phyloP scores from a whole-genome alignment of 2,888 invertebrate genomes.

The Microctonus brassicae region DNA sequence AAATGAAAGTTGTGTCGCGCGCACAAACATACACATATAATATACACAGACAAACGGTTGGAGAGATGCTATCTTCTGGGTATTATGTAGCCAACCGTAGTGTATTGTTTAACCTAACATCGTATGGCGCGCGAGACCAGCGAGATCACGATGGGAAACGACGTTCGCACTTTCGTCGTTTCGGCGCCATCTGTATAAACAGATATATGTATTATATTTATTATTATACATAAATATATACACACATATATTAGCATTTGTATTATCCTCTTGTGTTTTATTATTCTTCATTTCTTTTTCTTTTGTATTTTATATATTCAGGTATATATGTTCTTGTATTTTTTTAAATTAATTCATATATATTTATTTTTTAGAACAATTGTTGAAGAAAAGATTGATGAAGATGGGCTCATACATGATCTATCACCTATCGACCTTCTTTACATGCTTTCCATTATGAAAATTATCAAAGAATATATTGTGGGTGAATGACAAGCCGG shows the following conservation, averaged over 20 bases:
- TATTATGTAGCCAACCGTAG: conserved; percentile 31
- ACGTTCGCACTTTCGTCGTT: conserved; percentile 35
- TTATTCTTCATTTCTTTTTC: neutral
- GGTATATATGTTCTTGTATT: neutral
- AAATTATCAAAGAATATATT: neutral
- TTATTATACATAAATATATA: no score
- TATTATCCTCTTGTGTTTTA: neutral
- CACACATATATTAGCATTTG: neutral
- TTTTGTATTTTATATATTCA: neutral
- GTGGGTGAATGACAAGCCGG: conserved; percentile 3
- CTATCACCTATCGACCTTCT: conserved; percentile 25
- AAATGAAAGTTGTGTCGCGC: conserved; percentile 33
- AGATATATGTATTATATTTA: no score
- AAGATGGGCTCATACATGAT: neutral
- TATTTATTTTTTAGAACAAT: neutral
- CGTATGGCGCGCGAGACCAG: conserved; percentile 9
- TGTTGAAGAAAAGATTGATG: neutral
- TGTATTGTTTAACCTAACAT: conserved; percentile 28
- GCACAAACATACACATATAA: neutral
- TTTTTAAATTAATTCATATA: no score
- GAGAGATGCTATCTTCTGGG: conserved; percentile 27
- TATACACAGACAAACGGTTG: neutral
- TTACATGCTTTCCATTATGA: conserved; percentile 5
- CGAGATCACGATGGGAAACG: conserved; percentile 23
- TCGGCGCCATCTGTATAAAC: neutral